Base-by-base conservation (phyloP, 2,888 invertebrate genomes). In the Apamea sordens region DNA sequence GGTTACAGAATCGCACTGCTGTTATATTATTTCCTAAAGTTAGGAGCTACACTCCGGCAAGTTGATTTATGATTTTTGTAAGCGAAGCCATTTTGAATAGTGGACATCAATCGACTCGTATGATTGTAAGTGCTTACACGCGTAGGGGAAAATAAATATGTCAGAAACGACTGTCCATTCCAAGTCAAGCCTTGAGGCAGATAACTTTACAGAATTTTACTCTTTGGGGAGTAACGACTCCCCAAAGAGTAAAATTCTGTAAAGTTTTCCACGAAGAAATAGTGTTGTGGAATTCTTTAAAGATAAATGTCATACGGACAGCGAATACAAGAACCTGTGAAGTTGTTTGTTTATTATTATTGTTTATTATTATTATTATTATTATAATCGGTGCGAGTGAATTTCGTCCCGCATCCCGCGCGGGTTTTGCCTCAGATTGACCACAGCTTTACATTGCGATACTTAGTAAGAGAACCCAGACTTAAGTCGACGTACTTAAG, bases 141-240 rank as follows among this genome's bases (percentile, higher is more conserved):
- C 59, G 18, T 41, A 36, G 1, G 36, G 59, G 84, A 84, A 32
- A 32, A 84, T 53, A 28, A 71, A 59, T 67, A 65, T 78, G 50
- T 65, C 59, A 61, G 3, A 5, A n/a, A 71, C 44, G 18, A 41
- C 63, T 61, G 59, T 71, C 70, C 21, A 41, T 71, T 61, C 63
- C 44, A 47, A 80, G 61, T 47, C 3, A 1, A 28, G 53, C 28
- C 65, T 67, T 28, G 65, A 61, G 59, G n/a, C 18, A 53, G 50
- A 47, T 61, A 81, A 81, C 21, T 81, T 78, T 36, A 15, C 24
- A 53, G 44, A 77, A 84, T 56, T 79, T 71, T 47, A 36, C 6
- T 71, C 84, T 36, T 47, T 5, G 0, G 79, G 63, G 84, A 53
- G 70, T 36, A 32, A 32, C 2, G 32, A 32, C 32, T 32, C 32